Conservation (phyloP, 2,888 invertebrate species). For the Caenorhabditis sp. region DNA sequence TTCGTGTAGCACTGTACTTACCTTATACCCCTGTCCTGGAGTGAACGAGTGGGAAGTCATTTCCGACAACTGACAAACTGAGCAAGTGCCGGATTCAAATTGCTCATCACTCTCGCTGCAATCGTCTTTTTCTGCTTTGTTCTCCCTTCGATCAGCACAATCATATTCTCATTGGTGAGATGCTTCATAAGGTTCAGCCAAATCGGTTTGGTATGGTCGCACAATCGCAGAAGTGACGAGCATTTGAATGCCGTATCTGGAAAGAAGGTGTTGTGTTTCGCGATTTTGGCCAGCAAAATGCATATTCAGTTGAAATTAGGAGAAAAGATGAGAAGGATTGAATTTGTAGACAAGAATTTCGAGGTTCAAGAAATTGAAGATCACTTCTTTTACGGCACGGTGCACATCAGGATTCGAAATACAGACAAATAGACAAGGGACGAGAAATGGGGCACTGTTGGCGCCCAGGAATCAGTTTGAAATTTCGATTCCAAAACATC, state of each 20-base stretch:
- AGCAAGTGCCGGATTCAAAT: constrained; percentile 65
- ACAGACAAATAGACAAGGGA: too few relatives aligned
- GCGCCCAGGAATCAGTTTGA: too few relatives aligned
- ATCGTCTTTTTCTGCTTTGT: constrained; percentile 80
- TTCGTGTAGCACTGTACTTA: too few relatives aligned
- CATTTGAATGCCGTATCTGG: constrained; percentile 81
- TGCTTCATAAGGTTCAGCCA: constrained; percentile 83
- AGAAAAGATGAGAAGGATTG: too few relatives aligned
- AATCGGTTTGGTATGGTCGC: constrained; percentile 83
- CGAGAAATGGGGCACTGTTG: too few relatives aligned
- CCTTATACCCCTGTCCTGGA: constrained; percentile 75
- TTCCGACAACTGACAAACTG: constrained; percentile 79
- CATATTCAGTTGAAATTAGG: not conserved
- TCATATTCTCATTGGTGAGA: constrained; percentile 78
- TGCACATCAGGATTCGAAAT: too few relatives aligned
- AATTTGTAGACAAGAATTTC: not conserved
- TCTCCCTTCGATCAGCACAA: constrained; percentile 80
- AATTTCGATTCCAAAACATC: too few relatives aligned
- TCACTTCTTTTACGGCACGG: too few relatives aligned
- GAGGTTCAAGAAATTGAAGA: not conserved
- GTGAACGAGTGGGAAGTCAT: constrained; percentile 76
- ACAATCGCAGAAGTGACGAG: constrained; percentile 83
- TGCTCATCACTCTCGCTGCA: constrained; percentile 77
- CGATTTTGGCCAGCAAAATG: too few relatives aligned
- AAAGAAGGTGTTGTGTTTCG: too few relatives aligned